A percentile compares a stretch with the other conserved stretches of the same genome.
Conservation (phyloP, 30 jellyfish, hydroid and myxozoan species). For the Hydractinia echinata region DNA sequence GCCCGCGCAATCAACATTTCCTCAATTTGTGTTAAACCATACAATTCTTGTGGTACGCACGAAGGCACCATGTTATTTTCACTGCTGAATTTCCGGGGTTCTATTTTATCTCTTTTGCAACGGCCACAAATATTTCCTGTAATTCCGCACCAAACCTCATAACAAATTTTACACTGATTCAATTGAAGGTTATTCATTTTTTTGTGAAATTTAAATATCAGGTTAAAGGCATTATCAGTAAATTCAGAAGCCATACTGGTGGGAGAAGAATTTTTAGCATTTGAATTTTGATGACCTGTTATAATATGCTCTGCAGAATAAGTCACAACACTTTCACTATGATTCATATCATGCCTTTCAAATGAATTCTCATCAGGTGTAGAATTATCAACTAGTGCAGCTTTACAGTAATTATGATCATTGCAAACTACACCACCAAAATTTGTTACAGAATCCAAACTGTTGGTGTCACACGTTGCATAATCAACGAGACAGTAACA, state of each 20-base stretch:
- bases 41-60: conserved; percentile 48
- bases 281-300: too few species aligned
- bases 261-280: not conserved
- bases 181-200: not conserved
- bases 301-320: too few species aligned
- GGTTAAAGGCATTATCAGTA: not conserved
- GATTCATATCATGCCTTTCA: too few species aligned
- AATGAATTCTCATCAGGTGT: too few species aligned
- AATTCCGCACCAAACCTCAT: conserved; percentile 25
- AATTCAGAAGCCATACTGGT: not conserved
- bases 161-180: conserved; percentile 24
- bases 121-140: conserved; percentile 17
- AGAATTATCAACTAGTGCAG: too few species aligned
- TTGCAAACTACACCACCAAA: too few species aligned
- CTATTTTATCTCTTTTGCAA: conserved; percentile 29
- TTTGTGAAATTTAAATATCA: not conserved
- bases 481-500: too few species aligned
- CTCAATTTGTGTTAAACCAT: conserved; percentile 40
- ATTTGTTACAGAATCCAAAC: too few species aligned
- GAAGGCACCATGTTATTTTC: conserved; percentile 55
- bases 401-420: too few species aligned
- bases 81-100: conserved; percentile 28
- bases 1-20: conserved; percentile 53
- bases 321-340: too few species aligned
- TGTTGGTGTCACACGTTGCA: too few species aligned